These are phyloP conservation scores for Tenthredo scrophulariae DNA, from an alignment of 2,888 invertebrate species.

Conservation along the genomic window DNA sequence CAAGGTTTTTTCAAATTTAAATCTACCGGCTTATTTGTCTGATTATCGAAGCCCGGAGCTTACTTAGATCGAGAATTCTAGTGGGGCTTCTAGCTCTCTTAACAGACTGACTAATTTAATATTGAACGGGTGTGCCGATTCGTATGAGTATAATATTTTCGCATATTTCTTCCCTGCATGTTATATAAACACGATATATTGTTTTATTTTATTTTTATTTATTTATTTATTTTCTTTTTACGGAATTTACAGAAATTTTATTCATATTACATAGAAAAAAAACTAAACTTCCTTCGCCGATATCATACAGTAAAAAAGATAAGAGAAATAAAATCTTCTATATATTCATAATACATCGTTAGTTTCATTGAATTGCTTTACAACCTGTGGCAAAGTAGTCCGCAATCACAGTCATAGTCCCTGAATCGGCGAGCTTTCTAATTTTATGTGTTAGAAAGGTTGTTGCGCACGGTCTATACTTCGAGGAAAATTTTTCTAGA, in stretches of 20 bases:
- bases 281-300: neutral
- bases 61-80: neutral
- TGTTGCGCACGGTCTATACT: slow-evolving; percentile 7
- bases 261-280: neutral
- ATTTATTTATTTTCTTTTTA: neutral
- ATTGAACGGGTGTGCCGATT: neutral
- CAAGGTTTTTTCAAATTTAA: slow-evolving; percentile 17
- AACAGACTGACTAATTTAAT: neutral
- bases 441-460: slow-evolving; percentile 32
- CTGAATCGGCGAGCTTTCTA: slow-evolving; percentile 36
- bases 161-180: neutral
- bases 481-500: slow-evolving; percentile 2
- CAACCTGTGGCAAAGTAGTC: neutral
- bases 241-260: neutral
- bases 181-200: neutral
- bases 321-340: neutral
- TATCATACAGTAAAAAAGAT: neutral
- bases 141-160: neutral
- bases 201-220: no score
- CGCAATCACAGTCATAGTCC: neutral
- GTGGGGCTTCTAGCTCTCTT: slow-evolving; percentile 14
- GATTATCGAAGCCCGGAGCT: slow-evolving; percentile 40
- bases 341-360: neutral
- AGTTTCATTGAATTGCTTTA: neutral
- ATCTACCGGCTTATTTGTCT: neutral